These are phyloP conservation scores for Neodiprion fabricii DNA, from an alignment of 1,140 invertebrate genomes.

Conservation along the genomic window DNA sequence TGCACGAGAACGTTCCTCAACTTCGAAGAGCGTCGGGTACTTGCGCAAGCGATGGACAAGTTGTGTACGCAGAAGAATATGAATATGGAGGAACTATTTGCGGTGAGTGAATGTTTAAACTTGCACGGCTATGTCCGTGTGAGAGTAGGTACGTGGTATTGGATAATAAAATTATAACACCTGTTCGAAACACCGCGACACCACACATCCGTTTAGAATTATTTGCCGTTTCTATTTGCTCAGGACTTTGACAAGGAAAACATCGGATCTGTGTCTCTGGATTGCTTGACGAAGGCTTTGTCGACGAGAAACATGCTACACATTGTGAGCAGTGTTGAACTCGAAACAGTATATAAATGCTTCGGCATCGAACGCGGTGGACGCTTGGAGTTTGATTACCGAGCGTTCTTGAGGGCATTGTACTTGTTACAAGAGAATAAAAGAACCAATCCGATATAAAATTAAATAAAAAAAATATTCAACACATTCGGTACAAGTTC, in stretches of 20 bases:
- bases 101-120: conserved; percentile 37
- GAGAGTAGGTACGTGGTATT: too few relatives aligned
- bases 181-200: background rate
- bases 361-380: conserved; percentile 67
- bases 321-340: conserved; percentile 66
- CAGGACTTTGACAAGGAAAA: conserved; percentile 71
- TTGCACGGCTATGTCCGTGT: too few relatives aligned
- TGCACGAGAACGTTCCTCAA: conserved; percentile 70
- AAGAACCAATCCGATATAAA: conserved; percentile 34
- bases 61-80: conserved; percentile 62
- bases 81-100: conserved; percentile 69
- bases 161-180: conserved; percentile 59
- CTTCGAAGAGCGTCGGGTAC: conserved; percentile 69
- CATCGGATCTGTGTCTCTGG: conserved; percentile 68
- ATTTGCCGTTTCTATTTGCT: conserved; percentile 14
- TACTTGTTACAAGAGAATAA: conserved; percentile 60
- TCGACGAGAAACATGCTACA: conserved; percentile 66
- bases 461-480: too few relatives aligned
- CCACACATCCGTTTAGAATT: background rate
- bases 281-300: conserved; percentile 67
- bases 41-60: conserved; percentile 68
- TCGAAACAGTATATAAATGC: conserved; percentile 71
- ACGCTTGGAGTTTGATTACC: conserved; percentile 69
- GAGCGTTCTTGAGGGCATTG: conserved; percentile 65
- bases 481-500: too few relatives aligned